Percentiles rank a stretch among this genome's conserved stretches.
Conservation (phyloP, 1,140 invertebrate species). For the Physella acuta region DNA sequence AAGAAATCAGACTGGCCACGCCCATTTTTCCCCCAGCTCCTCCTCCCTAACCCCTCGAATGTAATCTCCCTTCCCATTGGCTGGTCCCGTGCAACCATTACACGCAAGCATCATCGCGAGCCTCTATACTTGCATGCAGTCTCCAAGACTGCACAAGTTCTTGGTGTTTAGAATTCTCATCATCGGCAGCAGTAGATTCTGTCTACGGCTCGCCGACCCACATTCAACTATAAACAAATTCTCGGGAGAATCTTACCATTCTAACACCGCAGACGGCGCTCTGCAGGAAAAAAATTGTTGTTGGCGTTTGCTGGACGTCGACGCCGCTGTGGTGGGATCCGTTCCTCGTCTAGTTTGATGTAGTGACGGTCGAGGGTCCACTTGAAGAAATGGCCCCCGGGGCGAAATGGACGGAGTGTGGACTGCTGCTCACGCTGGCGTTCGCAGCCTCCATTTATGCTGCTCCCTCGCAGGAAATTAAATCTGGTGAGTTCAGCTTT, state of each 20-base stretch:
- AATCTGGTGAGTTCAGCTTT: no score
- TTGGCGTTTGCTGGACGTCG: not conserved
- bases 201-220: slow-evolving; percentile 1
- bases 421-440: slow-evolving; percentile 6
- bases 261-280: not conserved
- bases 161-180: not conserved
- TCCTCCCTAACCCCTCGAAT: no score
- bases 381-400: slow-evolving; percentile 8
- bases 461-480: slow-evolving; percentile 1
- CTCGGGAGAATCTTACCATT: no score
- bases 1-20: no score
- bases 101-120: not conserved
- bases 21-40: no score
- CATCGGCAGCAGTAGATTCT: not conserved
- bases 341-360: not conserved
- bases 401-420: slow-evolving; percentile 18
- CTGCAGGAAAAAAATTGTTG: not conserved
- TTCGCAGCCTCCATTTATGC: slow-evolving; percentile 18
- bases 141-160: slow-evolving; percentile 5
- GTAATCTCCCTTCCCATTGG: slow-evolving; percentile 7
- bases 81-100: not conserved
- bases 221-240: not conserved
- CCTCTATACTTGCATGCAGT: slow-evolving; percentile 7
- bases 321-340: no score
- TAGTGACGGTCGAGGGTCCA: not conserved